Conservation (phyloP, 2,888 invertebrate genomes). For the Epiblema foenella region DNA sequence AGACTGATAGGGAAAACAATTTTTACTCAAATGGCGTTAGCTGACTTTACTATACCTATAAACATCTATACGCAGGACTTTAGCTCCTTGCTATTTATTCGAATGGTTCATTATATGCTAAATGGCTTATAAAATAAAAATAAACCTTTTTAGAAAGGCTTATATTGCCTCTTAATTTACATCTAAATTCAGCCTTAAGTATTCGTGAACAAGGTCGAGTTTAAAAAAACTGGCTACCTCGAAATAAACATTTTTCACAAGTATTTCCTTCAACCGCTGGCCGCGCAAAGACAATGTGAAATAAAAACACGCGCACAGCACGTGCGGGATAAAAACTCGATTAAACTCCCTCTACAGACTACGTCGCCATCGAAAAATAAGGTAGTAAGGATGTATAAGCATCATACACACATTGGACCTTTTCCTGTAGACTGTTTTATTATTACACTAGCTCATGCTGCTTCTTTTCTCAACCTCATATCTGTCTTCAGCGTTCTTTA, state of each 20-base stretch:
- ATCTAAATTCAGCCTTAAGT: neutral
- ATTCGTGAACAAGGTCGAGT: neutral
- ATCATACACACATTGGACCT: neutral
- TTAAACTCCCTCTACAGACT: constrained; percentile 22
- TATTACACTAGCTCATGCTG: neutral
- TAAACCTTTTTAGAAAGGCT: neutral
- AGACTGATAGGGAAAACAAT: too few relatives aligned
- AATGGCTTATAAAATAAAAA: constrained; percentile 40
- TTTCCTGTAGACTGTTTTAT: neutral
- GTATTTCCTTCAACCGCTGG: constrained; percentile 17
- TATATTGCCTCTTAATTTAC: neutral
- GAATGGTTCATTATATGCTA: constrained; percentile 45
- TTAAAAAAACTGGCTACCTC: neutral
- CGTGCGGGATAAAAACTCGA: constrained; percentile 45
- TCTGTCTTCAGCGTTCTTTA: neutral
- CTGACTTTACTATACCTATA: neutral
- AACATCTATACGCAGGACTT: neutral
- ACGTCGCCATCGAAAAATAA: constrained; percentile 4
- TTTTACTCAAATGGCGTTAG: neutral
- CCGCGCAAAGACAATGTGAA: constrained; percentile 48
- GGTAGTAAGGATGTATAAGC: neutral
- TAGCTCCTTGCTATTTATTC: constrained; percentile 43
- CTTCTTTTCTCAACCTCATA: neutral
- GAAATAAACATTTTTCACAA: neutral
- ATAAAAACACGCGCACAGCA: constrained; percentile 47